Evolutionary conservation across 2,888 invertebrate species (phyloP).

Genomic region (Morpho deidamia): DNA sequence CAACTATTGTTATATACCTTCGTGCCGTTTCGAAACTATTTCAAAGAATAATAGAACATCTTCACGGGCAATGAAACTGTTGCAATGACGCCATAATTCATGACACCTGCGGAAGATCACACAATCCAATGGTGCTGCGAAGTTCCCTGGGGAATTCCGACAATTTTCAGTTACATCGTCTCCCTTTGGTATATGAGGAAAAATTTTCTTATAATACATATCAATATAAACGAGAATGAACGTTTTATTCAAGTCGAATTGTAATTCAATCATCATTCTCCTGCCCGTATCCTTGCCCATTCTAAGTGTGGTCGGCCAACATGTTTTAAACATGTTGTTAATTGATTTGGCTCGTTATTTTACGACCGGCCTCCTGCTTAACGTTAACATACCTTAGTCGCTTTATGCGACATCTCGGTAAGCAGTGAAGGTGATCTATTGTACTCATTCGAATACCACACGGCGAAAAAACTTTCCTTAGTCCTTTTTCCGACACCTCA

Average conservation of each 20-base stretch:
- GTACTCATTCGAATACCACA: no score
- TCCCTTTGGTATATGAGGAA: constrained; percentile 35
- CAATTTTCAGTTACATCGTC: constrained; percentile 61
- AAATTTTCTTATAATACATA: constrained; percentile 53
- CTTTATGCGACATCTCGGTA: no score
- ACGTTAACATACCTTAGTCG: no score
- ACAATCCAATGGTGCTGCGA: constrained; percentile 18
- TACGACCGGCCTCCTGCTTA: no score
- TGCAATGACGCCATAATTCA: constrained; percentile 57
- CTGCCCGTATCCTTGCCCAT: no score
- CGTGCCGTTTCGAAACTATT: constrained; percentile 17
- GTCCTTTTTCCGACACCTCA: no score
- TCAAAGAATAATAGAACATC: constrained; percentile 15
- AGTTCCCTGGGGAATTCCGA: constrained; percentile 46
- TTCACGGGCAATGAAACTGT: constrained; percentile 49
- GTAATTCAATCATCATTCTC: no score
- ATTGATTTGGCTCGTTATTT: no score
- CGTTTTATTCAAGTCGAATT: neutral
- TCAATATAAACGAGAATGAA: constrained; percentile 61
- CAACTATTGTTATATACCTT: constrained; percentile 5
- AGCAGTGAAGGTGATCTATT: no score
- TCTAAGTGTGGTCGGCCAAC: no score
- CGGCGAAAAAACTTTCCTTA: no score
- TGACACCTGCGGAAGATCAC: constrained; percentile 48
- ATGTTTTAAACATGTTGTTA: no score